A percentile compares a stretch with the other conserved stretches of the same genome.
These are phyloP conservation scores for Ptilodon capucinus DNA, from an alignment of 2,888 invertebrate genomes.

Conservation along the genomic window DNA sequence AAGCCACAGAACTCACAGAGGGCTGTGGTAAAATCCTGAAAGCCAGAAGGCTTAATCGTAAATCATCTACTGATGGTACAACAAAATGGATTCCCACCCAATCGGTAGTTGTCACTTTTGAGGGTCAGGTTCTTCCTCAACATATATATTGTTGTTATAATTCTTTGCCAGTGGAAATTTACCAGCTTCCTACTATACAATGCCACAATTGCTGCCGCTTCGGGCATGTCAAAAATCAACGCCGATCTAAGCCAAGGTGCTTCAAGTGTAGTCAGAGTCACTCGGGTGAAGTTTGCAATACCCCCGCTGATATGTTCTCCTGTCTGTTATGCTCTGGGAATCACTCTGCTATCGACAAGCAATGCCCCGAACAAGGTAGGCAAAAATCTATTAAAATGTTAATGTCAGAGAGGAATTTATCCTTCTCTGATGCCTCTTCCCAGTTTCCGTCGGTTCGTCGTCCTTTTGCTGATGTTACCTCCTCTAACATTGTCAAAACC, in stretches of 20 bases:
- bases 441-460: background rate
- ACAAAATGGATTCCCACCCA: background rate
- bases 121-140: background rate
- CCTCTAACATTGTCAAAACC: background rate
- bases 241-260: background rate
- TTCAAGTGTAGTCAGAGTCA: background rate
- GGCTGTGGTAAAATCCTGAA: background rate
- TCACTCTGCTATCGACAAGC: background rate
- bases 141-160: conserved; percentile 3
- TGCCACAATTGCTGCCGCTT: background rate
- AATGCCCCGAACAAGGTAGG: background rate
- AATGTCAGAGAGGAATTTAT: background rate
- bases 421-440: background rate
- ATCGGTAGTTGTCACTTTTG: background rate
- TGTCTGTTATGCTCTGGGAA: background rate
- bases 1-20: background rate
- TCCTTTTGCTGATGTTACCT: background rate
- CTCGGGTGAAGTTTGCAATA: background rate
- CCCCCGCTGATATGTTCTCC: background rate
- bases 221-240: background rate
- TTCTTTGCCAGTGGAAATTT: background rate
- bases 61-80: background rate
- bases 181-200: background rate
- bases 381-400: background rate
- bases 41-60: background rate